These are phyloP conservation scores for Arbacia lixula DNA, from an alignment of 53 echinoderm and acorn worm species.

Conservation along the genomic window DNA sequence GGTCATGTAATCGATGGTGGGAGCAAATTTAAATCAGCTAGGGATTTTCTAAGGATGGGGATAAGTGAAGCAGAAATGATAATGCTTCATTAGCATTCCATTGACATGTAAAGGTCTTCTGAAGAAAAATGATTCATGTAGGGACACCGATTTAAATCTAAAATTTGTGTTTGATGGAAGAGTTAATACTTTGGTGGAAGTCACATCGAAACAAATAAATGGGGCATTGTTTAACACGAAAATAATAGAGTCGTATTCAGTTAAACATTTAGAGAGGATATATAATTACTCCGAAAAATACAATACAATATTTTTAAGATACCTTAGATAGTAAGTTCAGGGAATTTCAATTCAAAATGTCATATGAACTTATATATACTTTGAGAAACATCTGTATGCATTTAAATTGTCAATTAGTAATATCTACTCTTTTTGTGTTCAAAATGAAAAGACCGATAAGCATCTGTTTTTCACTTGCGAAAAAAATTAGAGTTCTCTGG, in stretches of 20 bases:
- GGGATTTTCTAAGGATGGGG: not conserved
- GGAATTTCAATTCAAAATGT: not conserved
- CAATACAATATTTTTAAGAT: too few species aligned
- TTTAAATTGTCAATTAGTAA: not conserved
- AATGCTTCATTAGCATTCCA: too few species aligned
- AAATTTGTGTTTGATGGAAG: conserved; percentile 11
- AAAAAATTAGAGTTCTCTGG: conserved; percentile 7
- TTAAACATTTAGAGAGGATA: not conserved
- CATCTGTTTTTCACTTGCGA: conserved; percentile 5
- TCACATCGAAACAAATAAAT: not conserved
- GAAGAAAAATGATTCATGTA: conserved; percentile 4
- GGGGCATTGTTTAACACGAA: not conserved
- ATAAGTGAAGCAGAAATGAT: not conserved
- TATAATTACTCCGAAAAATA: not conserved
- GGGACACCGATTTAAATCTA: not conserved
- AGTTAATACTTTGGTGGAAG: not conserved
- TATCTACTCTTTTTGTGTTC: not conserved
- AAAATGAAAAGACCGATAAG: conserved; percentile 3
- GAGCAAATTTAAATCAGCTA: too few species aligned
- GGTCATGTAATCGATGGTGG: too few species aligned
- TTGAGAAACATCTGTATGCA: not conserved
- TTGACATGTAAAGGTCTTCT: not conserved
- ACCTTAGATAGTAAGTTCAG: not conserved
- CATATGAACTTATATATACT: not conserved
- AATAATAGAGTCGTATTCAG: not conserved